Evolutionary conservation across 2,113 vertebrate species (phyloP).

Genomic region (Naja naja): DNA sequence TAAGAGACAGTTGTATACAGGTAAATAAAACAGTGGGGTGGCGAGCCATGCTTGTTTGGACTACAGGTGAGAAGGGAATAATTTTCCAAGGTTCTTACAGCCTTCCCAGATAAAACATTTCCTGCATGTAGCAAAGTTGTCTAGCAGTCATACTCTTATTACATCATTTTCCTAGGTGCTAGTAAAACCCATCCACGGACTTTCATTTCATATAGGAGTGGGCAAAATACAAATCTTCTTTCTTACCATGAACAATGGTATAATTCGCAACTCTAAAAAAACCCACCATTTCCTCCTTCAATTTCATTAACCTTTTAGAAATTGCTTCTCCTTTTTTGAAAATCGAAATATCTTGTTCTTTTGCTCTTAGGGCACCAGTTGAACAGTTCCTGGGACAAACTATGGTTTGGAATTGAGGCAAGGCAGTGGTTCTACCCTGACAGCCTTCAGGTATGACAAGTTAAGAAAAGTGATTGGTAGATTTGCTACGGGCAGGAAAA

Average conservation of each 20-base stretch:
- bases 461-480: neutral
- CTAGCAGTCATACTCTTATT: neutral
- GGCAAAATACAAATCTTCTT: neutral
- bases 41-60: neutral
- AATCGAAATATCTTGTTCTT: neutral
- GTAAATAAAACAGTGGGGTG: neutral
- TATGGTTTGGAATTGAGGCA: neutral
- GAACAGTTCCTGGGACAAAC: neutral
- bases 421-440: neutral
- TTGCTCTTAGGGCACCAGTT: neutral
- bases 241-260: neutral
- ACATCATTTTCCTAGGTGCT: neutral
- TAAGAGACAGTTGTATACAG: neutral
- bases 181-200: neutral
- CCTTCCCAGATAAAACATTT: neutral
- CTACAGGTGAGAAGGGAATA: neutral
- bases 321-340: conserved; percentile 33
- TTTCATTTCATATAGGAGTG: neutral
- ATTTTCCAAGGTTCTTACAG: neutral
- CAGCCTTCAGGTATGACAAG: neutral
- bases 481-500: neutral
- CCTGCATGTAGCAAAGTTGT: neutral
- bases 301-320: neutral
- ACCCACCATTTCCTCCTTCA: neutral
- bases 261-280: neutral